Evolutionary conservation across 2,888 invertebrate species (phyloP), one percentile per base, ranked within the genome.

Genomic region (Coleophora deauratella): DNA sequence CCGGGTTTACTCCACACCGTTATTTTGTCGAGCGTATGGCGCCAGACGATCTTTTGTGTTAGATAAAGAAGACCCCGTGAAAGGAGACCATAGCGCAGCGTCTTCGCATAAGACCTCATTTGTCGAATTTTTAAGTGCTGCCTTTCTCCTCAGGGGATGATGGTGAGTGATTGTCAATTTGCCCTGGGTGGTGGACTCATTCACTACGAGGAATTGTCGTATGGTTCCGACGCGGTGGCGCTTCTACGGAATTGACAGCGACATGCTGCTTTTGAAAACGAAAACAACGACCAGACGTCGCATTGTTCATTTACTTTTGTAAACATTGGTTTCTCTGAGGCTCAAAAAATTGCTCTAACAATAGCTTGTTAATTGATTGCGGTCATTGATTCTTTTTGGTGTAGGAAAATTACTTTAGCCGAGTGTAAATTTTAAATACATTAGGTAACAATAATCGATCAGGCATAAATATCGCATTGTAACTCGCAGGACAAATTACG

Each of bases 1-100:
- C 50, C 64, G 57, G 54, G 59, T 66, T 21, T 55, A 57, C 52
- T 54, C 51, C 6, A 21, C 50, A 72, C 79, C 74, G 80, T 80
- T 80, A 78, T 66, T 68, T 60, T 49, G 48, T 58, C 78, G 80
- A 69, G 77, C 42, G 46, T 55, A 61, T 74, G 82, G 82, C 84
- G 84, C 84, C 84, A 72, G 66, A 66, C 62, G 59, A 60, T 57
- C 69, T 75, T 80, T 74, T 78, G 45, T 35, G 21, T 6, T 6
- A 21, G 3, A 21, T 21, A 21, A 21, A 21, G 21, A 21, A 21
- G 21, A 21, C 6, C 6, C 21, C 21, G 6, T 21, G 21, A 21
- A 21, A 21, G 21, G 21, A 21, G 21, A 21, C 21, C 21, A 21
- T 21, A 21, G 21, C 21, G 6, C 6, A 21, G 21, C 21, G 6